Conservation (phyloP, 2,888 invertebrate species). For the Lottia gigantea region DNA sequence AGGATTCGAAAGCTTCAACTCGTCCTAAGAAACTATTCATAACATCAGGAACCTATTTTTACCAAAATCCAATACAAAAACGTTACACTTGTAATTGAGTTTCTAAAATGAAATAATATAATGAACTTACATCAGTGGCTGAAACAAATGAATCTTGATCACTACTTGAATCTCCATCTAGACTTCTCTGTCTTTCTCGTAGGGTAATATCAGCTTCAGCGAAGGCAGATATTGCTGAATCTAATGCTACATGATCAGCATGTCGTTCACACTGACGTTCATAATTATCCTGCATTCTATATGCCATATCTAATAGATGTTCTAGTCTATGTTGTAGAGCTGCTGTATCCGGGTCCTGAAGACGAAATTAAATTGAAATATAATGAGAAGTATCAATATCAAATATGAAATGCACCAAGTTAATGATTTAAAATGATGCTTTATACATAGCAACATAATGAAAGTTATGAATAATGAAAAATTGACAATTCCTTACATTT, state of each 20-base stretch:
- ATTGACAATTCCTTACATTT: too few relatives aligned
- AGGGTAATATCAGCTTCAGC: constrained; percentile 42
- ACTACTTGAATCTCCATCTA: constrained; percentile 56
- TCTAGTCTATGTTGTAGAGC: constrained; percentile 77
- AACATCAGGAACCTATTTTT: background rate
- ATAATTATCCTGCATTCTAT: constrained; percentile 82
- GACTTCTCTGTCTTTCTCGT: constrained; percentile 36
- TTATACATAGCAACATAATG: too few relatives aligned
- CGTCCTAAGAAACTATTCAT: background rate
- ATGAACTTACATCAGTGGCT: constrained; percentile 80
- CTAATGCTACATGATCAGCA: constrained; percentile 56
- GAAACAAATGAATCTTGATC: constrained; percentile 90
- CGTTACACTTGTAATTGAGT: too few relatives aligned
- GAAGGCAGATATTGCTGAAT: constrained; percentile 55
- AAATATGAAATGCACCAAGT: too few relatives aligned
- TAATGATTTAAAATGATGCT: too few relatives aligned
- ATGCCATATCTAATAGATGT: constrained; percentile 83
- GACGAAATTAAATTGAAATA: too few relatives aligned
- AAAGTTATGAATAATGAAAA: too few relatives aligned
- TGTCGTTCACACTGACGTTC: constrained; percentile 55
- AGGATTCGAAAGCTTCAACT: too few relatives aligned
- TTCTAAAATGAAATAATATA: background rate
- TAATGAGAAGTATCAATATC: too few relatives aligned
- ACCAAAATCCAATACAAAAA: too few relatives aligned
- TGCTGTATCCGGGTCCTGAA: constrained; percentile 54